These are phyloP conservation scores for Netelia fuscicornis DNA, from an alignment of 2,888 invertebrate genomes.

Conservation along the genomic window DNA sequence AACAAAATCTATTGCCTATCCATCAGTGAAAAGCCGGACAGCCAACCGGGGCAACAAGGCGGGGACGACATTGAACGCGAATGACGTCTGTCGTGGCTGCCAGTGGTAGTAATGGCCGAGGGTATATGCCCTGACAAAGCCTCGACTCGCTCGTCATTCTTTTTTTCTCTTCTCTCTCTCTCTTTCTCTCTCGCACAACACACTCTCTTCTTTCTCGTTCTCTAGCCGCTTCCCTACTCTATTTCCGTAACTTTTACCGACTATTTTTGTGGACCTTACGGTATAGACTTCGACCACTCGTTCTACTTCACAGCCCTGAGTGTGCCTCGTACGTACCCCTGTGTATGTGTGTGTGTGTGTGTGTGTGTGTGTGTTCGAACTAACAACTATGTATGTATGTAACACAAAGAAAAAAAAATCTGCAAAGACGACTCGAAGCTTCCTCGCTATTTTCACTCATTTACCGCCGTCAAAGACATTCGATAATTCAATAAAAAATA, in stretches of 20 bases:
- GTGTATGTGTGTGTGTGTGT: background rate
- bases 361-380: background rate
- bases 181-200: background rate
- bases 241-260: conserved; percentile 57
- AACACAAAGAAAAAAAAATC: background rate
- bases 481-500: too few relatives aligned
- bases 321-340: background rate
- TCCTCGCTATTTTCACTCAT: conserved; percentile 25
- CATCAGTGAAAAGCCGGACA: conserved; percentile 8
- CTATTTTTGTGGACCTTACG: conserved; percentile 54
- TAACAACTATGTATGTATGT: conserved; percentile 1
- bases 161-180: background rate
- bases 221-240: conserved; percentile 22
- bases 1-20: conserved; percentile 39
- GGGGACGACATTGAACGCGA: conserved; percentile 34
- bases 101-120: conserved; percentile 12
- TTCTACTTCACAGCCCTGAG: conserved; percentile 18
- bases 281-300: conserved; percentile 47
- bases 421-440: conserved; percentile 14
- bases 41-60: conserved; percentile 12
- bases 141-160: conserved; percentile 26
- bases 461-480: background rate
- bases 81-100: conserved; percentile 31
- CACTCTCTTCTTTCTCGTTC: background rate
- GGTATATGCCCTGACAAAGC: conserved; percentile 35